Conservation (phyloP, 2,888 invertebrate genomes). For the Drosophila longiperda region DNA sequence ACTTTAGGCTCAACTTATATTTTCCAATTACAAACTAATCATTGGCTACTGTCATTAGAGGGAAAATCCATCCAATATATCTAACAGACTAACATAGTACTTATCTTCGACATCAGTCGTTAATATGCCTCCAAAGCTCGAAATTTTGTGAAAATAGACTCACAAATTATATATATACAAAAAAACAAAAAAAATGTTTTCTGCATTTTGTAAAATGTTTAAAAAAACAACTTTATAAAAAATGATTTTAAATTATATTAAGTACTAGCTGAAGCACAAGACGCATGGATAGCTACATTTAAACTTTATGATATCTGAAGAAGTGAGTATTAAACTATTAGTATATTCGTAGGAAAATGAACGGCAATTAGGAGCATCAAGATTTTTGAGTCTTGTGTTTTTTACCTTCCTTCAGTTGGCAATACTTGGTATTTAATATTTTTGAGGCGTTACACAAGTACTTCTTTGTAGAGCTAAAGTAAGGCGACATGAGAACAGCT, state of each 20-base stretch:
- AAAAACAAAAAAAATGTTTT: neutral
- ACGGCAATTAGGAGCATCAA: neutral
- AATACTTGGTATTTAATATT: neutral
- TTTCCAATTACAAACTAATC: neutral
- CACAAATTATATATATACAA: neutral
- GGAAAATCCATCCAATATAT: neutral
- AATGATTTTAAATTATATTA: neutral
- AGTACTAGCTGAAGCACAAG: neutral
- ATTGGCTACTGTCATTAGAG: neutral
- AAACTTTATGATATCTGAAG: neutral
- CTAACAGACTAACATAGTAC: neutral
- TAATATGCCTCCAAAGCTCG: constrained; percentile 65
- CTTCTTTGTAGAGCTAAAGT: constrained; percentile 20
- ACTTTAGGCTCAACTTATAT: neutral
- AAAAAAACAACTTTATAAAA: neutral
- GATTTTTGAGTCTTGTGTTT: neutral
- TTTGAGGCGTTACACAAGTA: constrained; percentile 11
- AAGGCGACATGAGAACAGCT: constrained; percentile 36
- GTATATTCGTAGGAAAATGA: neutral
- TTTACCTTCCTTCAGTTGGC: neutral
- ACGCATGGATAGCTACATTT: constrained; percentile 15
- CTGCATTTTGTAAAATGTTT: constrained; percentile 5
- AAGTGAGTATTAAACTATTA: neutral
- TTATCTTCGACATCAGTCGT: neutral
- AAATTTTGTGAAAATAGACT: constrained; percentile 18